Percentiles rank a stretch among this genome's conserved stretches.
phyloP scores from a whole-genome alignment of 92 coral and sea anemone genomes.

The Zoanthus sociatus region DNA sequence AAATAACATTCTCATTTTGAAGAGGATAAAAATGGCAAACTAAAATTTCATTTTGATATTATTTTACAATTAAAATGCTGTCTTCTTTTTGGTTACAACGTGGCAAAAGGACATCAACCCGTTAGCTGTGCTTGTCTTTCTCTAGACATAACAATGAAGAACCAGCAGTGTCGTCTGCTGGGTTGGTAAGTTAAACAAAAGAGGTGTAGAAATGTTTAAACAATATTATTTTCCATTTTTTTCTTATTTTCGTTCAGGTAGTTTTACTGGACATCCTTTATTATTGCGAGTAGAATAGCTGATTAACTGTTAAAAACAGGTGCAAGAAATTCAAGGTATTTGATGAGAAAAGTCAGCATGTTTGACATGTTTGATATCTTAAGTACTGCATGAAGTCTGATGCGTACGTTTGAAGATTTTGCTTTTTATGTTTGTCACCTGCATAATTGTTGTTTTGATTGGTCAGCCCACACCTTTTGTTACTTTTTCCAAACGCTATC shows the following conservation, averaged over 20 bases:
- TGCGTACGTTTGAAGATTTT: too few species aligned
- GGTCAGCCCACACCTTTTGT: too few species aligned
- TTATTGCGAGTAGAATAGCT: too few species aligned
- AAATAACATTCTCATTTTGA: neutral
- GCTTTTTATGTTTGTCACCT: too few species aligned
- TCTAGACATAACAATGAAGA: constrained; percentile 32
- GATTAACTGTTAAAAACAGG: too few species aligned
- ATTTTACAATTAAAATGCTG: constrained; percentile 28
- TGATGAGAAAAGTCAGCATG: too few species aligned
- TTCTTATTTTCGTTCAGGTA: neutral
- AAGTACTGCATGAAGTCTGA: too few species aligned
- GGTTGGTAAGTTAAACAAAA: neutral
- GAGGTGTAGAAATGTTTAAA: neutral
- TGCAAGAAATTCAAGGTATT: too few species aligned
- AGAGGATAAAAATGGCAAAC: neutral
- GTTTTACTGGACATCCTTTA: too few species aligned
- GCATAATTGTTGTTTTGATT: too few species aligned
- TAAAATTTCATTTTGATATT: constrained; percentile 1
- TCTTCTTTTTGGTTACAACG: constrained; percentile 18
- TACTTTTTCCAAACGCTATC: too few species aligned
- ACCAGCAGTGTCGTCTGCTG: constrained; percentile 1
- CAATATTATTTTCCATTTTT: neutral
- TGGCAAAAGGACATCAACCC: constrained; percentile 26
- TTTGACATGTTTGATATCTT: too few species aligned
- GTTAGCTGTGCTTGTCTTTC: constrained; percentile 6